Evolutionary conservation across 2,797 vertebrate genomes (phyloP), one percentile per base, ranked within the genome.

Genomic region (Enteromius thamalakanensis): DNA sequence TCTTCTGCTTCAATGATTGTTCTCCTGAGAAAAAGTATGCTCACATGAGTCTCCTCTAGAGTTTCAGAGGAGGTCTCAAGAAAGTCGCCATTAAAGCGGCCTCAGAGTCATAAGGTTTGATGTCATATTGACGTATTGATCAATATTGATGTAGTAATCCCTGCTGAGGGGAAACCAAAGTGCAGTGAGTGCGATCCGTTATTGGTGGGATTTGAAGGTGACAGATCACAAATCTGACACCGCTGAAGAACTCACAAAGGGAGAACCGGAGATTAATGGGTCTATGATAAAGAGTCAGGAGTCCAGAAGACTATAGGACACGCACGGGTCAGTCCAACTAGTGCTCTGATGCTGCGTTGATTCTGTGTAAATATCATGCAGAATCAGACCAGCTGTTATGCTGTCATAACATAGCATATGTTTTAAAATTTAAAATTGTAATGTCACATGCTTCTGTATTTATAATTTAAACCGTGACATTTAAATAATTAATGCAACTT

Each of bases 251-350:
- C 53, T 62, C 23, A 14, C 19, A 62, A 42, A 74, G 37, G 26
- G 37, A 69, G 34, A 42, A 53, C 21, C 15, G 7, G 34, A 55
- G 58, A 82, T 62, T 64, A 82, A 72, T 26, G 12, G 49, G 14
- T 81, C 68, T 67, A 37, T 81, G 69, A 74, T 51, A 32, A 84
- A 81, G 82, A 72, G 23, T 82, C 55, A 71, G 34, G 83, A 64
- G 69, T 82, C 42, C 21, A 10, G n/a, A 51, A 81, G 65, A 29
- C 64, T 47, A 34, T 49, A 76, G 65, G 84, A 85, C 64, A 62
- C 64, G 21, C 64, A 17, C 9, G 11, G 76, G 76, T 78, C 76
- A 49, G 65, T 62, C 11, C 19, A 34, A 14, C 47, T 53, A 34
- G 2, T 0, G 11, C 72, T 55, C 32, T 55, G 72, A 55, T 55